These are phyloP conservation scores for Trematomus loennbergii DNA, from an alignment of 2,113 vertebrate species.

Conservation along the genomic window DNA sequence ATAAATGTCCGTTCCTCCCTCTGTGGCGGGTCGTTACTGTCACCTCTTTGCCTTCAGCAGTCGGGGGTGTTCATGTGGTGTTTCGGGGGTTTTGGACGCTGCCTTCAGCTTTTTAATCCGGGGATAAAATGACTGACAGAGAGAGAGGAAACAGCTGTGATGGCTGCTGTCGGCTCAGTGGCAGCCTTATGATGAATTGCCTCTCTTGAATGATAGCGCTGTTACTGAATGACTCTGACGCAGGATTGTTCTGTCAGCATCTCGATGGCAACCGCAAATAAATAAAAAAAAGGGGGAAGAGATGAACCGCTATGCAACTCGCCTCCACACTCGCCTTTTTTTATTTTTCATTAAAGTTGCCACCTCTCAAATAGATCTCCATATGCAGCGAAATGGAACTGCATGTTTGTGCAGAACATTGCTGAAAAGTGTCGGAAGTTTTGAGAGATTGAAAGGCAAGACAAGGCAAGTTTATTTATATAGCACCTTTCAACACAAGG, in stretches of 20 bases:
- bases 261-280: slow-evolving; percentile 36
- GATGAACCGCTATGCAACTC: slow-evolving; percentile 60
- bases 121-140: slow-evolving; percentile 65
- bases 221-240: slow-evolving; percentile 79
- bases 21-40: slow-evolving; percentile 45
- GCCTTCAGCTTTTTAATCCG: slow-evolving; percentile 70
- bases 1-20: not conserved
- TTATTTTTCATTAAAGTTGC: slow-evolving; percentile 78
- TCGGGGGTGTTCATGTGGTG: slow-evolving; percentile 39
- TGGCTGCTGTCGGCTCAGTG: slow-evolving; percentile 76
- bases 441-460: no score
- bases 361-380: slow-evolving; percentile 68
- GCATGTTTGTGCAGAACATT: slow-evolving; percentile 65
- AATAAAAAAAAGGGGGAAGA: slow-evolving; percentile 59
- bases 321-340: slow-evolving; percentile 64
- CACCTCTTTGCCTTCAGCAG: slow-evolving; percentile 67
- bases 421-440: slow-evolving; percentile 57
- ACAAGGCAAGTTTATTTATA: no score
- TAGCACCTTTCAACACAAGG: no score
- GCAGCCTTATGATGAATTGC: slow-evolving; percentile 87
- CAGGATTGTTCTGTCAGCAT: slow-evolving; percentile 82
- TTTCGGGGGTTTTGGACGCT: slow-evolving; percentile 44
- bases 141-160: slow-evolving; percentile 86
- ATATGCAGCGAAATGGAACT: slow-evolving; percentile 56
- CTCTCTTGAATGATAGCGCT: slow-evolving; percentile 82